Percentiles rank a stretch among this genome's conserved stretches.
Evolutionary conservation across 1,140 invertebrate species (phyloP).

Genomic region (Drosophila carrolli): DNA sequence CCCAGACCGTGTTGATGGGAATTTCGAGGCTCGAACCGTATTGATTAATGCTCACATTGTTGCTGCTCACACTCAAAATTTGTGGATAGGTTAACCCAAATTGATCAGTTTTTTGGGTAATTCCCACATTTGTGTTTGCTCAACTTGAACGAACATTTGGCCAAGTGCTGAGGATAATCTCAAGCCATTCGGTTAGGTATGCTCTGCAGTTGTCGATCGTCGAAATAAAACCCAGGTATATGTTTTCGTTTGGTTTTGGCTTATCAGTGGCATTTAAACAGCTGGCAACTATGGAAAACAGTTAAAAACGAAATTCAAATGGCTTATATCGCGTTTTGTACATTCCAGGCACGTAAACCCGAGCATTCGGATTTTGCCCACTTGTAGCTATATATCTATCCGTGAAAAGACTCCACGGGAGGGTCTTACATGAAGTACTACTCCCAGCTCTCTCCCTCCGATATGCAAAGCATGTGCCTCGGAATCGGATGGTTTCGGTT

Average conservation of each 20-base stretch:
- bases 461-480: constrained; percentile 70
- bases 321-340: constrained; percentile 14
- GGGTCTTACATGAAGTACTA: constrained; percentile 19
- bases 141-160: constrained; percentile 66
- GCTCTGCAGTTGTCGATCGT: constrained; percentile 5
- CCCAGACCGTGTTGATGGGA: constrained; percentile 1
- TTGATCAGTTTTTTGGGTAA: constrained; percentile 39
- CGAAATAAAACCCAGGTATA: constrained; percentile 2
- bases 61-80: constrained; percentile 6
- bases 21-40: constrained; percentile 4
- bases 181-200: not conserved
- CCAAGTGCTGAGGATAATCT: constrained; percentile 62
- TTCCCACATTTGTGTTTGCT: constrained; percentile 62
- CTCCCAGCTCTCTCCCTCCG: not conserved
- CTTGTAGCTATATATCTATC: constrained; percentile 47
- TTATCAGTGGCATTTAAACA: constrained; percentile 78
- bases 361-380: constrained; percentile 59
- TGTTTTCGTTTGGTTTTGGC: constrained; percentile 23
- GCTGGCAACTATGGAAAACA: constrained; percentile 38
- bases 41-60: constrained; percentile 52
- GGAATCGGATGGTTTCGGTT: constrained; percentile 4
- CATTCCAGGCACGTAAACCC: constrained; percentile 65
- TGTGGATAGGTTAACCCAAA: constrained; percentile 52
- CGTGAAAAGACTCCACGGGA: constrained; percentile 15
- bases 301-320: constrained; percentile 51